These are phyloP conservation scores for Steatocranus sp. DNA, from an alignment of 2,797 vertebrate species.

Conservation along the genomic window DNA sequence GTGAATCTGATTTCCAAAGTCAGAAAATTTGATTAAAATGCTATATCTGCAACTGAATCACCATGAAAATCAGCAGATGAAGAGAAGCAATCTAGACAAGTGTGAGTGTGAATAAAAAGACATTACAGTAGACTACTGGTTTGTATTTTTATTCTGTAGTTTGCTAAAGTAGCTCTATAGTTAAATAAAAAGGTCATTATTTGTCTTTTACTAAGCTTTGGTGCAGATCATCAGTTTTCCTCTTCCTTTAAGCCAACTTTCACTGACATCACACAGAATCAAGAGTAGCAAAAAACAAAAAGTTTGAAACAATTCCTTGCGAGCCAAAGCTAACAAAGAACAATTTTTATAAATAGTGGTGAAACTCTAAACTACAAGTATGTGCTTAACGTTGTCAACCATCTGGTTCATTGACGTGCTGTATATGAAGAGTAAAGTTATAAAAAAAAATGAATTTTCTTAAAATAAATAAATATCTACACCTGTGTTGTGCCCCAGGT, in stretches of 20 bases:
- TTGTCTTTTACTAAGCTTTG: neutral
- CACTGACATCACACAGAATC: neutral
- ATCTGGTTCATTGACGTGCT: neutral
- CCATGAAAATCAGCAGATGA: neutral
- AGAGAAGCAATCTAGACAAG: neutral
- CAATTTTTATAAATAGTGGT: neutral
- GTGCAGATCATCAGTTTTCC: neutral
- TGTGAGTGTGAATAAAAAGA: neutral
- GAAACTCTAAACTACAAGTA: neutral
- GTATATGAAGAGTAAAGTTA: neutral
- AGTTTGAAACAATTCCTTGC: neutral
- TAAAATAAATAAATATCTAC: neutral
- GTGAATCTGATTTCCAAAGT: neutral
- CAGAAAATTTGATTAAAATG: neutral
- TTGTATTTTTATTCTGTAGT: neutral
- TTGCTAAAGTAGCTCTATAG: neutral
- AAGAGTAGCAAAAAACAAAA: neutral
- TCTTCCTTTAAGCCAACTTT: accelerated
- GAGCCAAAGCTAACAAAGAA: neutral
- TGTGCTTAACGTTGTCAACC: neutral
- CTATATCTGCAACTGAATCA: neutral
- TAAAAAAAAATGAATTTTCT: neutral
- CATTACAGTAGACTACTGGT: neutral
- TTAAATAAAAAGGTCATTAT: neutral
- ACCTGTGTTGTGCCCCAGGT: slow-evolving; percentile 70